Conservation (phyloP, 2,888 invertebrate genomes). For the Callinectes sapidus region DNA sequence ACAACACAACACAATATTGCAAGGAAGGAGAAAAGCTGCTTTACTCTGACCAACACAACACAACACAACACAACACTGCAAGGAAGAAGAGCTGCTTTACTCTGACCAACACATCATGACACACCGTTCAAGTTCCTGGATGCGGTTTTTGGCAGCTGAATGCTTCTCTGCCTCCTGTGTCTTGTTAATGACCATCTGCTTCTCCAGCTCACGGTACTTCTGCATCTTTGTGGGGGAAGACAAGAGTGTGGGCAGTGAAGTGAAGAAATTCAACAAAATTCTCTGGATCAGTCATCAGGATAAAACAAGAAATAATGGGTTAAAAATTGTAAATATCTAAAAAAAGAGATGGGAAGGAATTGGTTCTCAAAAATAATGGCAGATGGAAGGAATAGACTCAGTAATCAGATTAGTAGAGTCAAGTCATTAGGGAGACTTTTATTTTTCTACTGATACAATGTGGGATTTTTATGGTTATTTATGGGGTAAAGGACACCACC, state of each 20-base stretch:
- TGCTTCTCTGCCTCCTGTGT: constrained; percentile 50
- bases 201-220: constrained; percentile 60
- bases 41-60: no score
- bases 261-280: neutral
- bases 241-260: neutral
- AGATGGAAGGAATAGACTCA: no score
- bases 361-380: no score
- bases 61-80: neutral
- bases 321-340: neutral
- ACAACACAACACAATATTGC: no score
- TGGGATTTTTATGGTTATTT: no score
- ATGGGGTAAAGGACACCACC: no score
- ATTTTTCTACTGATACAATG: no score
- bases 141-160: constrained; percentile 15
- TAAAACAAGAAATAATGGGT: no score
- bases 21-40: no score
- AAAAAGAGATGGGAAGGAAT: neutral
- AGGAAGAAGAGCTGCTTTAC: neutral
- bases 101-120: neutral
- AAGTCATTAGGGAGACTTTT: no score
- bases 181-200: constrained; percentile 36
- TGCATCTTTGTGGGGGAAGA: constrained; percentile 38
- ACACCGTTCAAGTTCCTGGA: constrained; percentile 54
- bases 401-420: no score
- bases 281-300: no score